phyloP scores from a whole-genome alignment of 2,797 vertebrate species.

The Eptatretus atami region DNA sequence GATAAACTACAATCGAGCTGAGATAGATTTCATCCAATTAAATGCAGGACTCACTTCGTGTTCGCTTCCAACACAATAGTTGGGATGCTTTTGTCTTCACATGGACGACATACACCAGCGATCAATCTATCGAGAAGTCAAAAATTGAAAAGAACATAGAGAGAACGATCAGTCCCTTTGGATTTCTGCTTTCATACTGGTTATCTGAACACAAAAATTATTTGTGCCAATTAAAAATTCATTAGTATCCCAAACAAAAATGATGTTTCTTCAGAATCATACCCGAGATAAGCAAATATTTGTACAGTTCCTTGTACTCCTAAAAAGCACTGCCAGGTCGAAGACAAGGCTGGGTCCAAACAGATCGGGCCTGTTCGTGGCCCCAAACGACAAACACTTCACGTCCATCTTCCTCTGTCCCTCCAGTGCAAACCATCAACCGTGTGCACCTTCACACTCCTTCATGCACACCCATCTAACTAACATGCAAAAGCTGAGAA shows the following conservation, averaged over 20 bases:
- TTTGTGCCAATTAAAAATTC: too few species aligned
- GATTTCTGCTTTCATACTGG: too few species aligned
- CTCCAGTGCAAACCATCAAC: too few species aligned
- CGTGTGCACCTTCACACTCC: background rate
- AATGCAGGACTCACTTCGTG: constrained; percentile 26
- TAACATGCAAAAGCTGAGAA: constrained; percentile 65
- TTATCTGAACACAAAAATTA: too few species aligned
- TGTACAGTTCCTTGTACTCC: too few species aligned
- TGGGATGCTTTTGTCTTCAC: constrained; percentile 35
- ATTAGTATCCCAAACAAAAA: too few species aligned
- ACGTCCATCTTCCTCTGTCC: background rate
- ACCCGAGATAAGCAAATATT: too few species aligned
- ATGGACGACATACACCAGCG: constrained; percentile 45
- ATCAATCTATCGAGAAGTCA: constrained; percentile 31
- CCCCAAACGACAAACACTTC: constrained; percentile 70
- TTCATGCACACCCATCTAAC: constrained; percentile 40
- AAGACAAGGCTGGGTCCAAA: constrained; percentile 52
- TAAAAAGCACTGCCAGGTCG: constrained; percentile 37
- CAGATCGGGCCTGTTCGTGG: constrained; percentile 73
- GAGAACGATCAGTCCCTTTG: too few species aligned
- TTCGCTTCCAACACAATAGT: constrained; percentile 37
- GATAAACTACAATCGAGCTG: background rate
- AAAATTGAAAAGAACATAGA: too few species aligned
- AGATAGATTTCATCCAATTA: background rate
- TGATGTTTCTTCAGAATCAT: too few species aligned